A percentile compares a stretch with the other conserved stretches of the same genome.
Conservation (phyloP, 2,888 invertebrate species). For the Chrysina gloriosa region DNA sequence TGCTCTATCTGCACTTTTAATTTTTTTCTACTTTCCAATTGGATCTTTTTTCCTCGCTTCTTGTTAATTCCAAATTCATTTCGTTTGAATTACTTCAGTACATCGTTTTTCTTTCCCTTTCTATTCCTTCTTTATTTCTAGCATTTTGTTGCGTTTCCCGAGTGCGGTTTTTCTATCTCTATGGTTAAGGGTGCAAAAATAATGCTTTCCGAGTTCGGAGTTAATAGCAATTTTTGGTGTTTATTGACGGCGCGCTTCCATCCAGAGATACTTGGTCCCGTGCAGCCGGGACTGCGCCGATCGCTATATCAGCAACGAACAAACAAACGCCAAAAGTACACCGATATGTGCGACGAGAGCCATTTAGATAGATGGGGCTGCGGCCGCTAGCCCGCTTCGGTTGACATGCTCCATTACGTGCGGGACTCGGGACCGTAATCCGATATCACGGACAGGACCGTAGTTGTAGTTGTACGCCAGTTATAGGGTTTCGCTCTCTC, state of each 20-base stretch:
- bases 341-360: conserved; percentile 53
- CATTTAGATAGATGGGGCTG: conserved; percentile 54
- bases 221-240: conserved; percentile 25
- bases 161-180: background rate
- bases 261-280: conserved; percentile 2
- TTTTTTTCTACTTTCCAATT: too few relatives aligned
- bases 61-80: too few relatives aligned
- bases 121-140: background rate
- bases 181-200: conserved; percentile 5
- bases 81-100: too few relatives aligned
- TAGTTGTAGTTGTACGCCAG: conserved; percentile 31
- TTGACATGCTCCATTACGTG: conserved; percentile 56
- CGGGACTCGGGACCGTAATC: conserved; percentile 53
- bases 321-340: conserved; percentile 53
- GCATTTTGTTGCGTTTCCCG: background rate
- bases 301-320: conserved; percentile 50
- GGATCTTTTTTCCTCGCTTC: too few relatives aligned
- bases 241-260: conserved; percentile 6
- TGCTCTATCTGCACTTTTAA: too few relatives aligned
- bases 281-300: conserved; percentile 38
- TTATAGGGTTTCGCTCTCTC: conserved; percentile 38
- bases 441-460: conserved; percentile 52
- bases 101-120: background rate
- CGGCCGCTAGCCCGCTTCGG: conserved; percentile 51
- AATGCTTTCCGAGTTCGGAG: conserved; percentile 1